A percentile compares a stretch with the other conserved stretches of the same genome.
Conservation (phyloP, 2,888 invertebrate species). For the Drosophila incognita region DNA sequence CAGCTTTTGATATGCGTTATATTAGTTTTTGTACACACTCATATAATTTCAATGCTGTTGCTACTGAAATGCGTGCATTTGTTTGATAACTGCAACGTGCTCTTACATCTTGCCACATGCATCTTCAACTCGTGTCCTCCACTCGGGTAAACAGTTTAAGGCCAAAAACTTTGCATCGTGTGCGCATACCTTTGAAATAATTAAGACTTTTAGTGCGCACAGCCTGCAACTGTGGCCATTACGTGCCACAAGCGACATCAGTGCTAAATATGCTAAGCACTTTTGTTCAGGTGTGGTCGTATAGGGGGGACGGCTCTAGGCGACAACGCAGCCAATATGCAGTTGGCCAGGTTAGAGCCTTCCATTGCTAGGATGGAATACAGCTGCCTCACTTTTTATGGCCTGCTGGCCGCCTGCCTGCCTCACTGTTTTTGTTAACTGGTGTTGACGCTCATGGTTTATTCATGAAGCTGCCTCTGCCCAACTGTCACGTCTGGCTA, state of each 20-base stretch:
- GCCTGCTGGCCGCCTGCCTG: constrained; percentile 18
- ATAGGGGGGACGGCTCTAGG: neutral
- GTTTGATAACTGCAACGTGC: constrained; percentile 57
- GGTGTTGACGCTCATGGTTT: constrained; percentile 68
- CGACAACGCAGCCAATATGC: constrained; percentile 6
- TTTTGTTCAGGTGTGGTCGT: constrained; percentile 36
- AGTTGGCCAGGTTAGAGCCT: constrained; percentile 2
- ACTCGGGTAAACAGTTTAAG: constrained; percentile 35
- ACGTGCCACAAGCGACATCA: constrained; percentile 60
- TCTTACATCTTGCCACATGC: constrained; percentile 13
- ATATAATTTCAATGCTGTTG: constrained; percentile 48
- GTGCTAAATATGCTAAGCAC: constrained; percentile 74
- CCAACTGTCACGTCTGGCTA: constrained; percentile 27
- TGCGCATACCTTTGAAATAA: constrained; percentile 69
- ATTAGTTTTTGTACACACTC: constrained; percentile 32
- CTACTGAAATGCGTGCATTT: constrained; percentile 68
- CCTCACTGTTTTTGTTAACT: constrained; percentile 65
- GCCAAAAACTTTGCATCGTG: constrained; percentile 27
- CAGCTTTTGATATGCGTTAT: constrained; percentile 41
- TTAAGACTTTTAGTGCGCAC: constrained; percentile 67
- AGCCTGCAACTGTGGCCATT: constrained; percentile 48
- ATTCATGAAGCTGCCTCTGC: constrained; percentile 53
- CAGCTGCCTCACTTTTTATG: constrained; percentile 35
- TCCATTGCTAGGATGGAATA: constrained; percentile 20
- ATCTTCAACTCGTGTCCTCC: constrained; percentile 13